Percentiles rank a stretch among this genome's conserved stretches.
Conservation (phyloP, 2,113 vertebrate genomes). For the Corythoichthys haematopterus region DNA sequence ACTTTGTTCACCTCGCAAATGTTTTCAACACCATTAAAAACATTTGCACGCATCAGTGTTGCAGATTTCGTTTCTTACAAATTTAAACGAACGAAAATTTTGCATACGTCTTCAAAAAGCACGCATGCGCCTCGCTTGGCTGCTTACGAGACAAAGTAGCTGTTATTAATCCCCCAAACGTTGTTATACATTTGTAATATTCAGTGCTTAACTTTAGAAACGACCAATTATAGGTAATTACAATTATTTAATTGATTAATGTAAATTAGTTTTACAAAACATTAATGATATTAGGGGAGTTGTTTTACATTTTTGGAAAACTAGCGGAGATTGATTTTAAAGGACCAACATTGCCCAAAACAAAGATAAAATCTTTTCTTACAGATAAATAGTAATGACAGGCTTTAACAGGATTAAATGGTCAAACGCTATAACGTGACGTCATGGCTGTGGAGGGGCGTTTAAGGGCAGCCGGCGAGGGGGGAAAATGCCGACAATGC, state of each 20-base stretch:
- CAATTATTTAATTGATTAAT: too few relatives aligned
- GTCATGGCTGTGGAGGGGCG: slow-evolving; percentile 39
- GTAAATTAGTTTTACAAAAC: background rate
- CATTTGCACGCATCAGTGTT: background rate
- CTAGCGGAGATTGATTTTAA: background rate
- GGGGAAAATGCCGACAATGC: slow-evolving; percentile 28
- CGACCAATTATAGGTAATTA: too few relatives aligned
- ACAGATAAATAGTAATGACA: background rate
- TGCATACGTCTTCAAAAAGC: background rate
- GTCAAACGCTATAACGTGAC: slow-evolving; percentile 55
- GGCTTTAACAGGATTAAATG: slow-evolving; percentile 25
- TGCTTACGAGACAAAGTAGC: background rate
- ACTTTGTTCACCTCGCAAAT: background rate
- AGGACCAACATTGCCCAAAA: background rate
- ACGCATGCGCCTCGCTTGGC: slow-evolving; percentile 1
- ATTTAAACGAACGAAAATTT: slow-evolving; percentile 55
- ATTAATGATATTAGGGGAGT: background rate
- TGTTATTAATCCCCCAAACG: background rate
- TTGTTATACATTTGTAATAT: background rate
- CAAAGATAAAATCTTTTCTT: background rate
- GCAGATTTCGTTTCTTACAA: slow-evolving; percentile 56
- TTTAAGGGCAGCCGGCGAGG: slow-evolving; percentile 28
- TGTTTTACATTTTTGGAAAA: background rate
- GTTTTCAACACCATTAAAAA: background rate
- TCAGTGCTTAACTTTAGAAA: background rate